A percentile compares a stretch with the other conserved stretches of the same genome.
phyloP scores from a whole-genome alignment of 2,888 invertebrate species.

The Amphipoea lucens region DNA sequence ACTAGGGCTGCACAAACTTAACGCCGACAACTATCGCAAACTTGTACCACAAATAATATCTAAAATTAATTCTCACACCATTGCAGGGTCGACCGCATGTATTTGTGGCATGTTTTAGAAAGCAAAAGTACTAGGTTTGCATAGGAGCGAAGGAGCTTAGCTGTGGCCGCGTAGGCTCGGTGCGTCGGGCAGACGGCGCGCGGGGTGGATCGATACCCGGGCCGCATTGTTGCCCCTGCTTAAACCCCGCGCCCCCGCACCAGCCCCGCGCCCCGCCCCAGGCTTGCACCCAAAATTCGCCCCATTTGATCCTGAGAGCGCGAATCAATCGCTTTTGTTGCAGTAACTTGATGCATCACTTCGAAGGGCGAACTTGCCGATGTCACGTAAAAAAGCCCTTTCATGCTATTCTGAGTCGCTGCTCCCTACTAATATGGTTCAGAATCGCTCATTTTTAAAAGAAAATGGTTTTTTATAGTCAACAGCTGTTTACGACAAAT shows the following conservation, averaged over 20 bases:
- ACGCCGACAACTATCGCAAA: conserved; percentile 42
- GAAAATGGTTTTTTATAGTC: conserved; percentile 49
- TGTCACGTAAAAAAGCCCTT: conserved; percentile 51
- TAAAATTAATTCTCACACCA: conserved; percentile 64
- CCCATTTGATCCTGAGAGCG: conserved; percentile 87
- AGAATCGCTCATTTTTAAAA: conserved; percentile 38
- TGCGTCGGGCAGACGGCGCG: conserved; percentile 81
- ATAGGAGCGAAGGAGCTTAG: conserved; percentile 79
- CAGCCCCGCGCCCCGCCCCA: conserved; percentile 75
- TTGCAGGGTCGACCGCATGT: conserved; percentile 64
- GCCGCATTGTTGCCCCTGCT: conserved; percentile 88
- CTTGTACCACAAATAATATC: conserved; percentile 57
- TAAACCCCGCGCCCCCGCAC: conserved; percentile 70
- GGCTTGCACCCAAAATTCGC: conserved; percentile 86
- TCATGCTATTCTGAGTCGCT: conserved; percentile 51
- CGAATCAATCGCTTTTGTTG: conserved; percentile 89
- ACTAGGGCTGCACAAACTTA: conserved; percentile 42
- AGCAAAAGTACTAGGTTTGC: conserved; percentile 87
- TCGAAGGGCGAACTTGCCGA: conserved; percentile 67
- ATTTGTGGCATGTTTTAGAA: conserved; percentile 76
- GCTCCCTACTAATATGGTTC: conserved; percentile 41
- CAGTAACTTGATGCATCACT: conserved; percentile 83
- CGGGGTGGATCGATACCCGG: conserved; percentile 87
- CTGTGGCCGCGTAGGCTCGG: conserved; percentile 78
- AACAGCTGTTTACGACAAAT: conserved; percentile 68